These are phyloP conservation scores for Caenorhabditis tropicalis DNA, from an alignment of 1,140 invertebrate genomes.

Conservation along the genomic window DNA sequence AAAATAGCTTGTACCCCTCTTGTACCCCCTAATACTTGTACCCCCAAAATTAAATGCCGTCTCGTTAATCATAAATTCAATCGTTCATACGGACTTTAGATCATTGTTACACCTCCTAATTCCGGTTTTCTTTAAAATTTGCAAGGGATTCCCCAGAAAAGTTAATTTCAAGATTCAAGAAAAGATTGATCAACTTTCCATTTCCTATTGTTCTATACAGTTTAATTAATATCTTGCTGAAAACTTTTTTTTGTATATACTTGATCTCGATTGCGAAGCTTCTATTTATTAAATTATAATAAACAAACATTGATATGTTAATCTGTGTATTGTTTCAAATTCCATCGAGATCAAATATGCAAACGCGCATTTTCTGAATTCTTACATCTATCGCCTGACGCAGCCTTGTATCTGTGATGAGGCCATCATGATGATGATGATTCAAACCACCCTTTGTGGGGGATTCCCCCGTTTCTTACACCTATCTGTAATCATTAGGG, in stretches of 20 bases:
- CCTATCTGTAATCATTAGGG: background rate
- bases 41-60: background rate
- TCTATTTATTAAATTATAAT: too few species aligned
- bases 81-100: background rate
- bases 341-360: conserved; percentile 38
- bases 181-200: too few species aligned
- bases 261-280: too few species aligned
- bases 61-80: background rate
- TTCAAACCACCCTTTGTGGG: background rate
- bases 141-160: background rate
- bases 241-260: too few species aligned
- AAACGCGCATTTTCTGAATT: conserved; percentile 28
- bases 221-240: too few species aligned
- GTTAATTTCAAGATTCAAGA: background rate
- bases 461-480: background rate
- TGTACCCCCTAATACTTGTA: background rate
- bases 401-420: background rate
- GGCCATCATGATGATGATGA: background rate
- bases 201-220: too few species aligned
- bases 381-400: background rate
- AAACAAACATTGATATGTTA: too few species aligned
- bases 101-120: background rate
- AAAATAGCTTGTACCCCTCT: too few species aligned
- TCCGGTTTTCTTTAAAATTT: background rate
- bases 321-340: background rate